A percentile compares a stretch with the other conserved stretches of the same genome.
phyloP scores from a whole-genome alignment of 2,113 vertebrate genomes.

The Phyllopteryx taeniolatus region DNA sequence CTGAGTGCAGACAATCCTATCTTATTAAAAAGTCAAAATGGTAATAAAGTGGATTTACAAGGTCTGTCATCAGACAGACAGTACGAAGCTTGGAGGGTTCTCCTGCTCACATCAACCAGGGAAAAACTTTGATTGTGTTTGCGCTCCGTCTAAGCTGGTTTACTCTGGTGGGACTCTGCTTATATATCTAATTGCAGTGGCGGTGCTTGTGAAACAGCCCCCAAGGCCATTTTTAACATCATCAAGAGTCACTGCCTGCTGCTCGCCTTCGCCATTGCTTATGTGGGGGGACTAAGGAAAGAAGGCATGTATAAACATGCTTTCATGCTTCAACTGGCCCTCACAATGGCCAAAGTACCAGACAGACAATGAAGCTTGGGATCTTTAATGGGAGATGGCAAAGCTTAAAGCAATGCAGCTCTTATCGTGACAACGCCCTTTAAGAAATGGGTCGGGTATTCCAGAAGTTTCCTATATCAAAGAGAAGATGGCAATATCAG shows the following conservation, averaged over 20 bases:
- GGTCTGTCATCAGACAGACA: not conserved
- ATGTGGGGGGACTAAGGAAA: constrained; percentile 1
- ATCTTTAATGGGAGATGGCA: not conserved
- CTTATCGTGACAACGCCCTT: not conserved
- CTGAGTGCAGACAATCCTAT: not conserved
- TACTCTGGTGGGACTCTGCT: constrained; percentile 1
- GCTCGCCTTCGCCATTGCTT: constrained; percentile 6
- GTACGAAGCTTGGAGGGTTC: not conserved
- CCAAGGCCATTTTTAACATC: not conserved
- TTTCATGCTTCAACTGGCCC: not conserved
- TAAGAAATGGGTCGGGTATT: not conserved
- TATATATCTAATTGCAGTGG: constrained; percentile 7
- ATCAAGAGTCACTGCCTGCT: constrained; percentile 16
- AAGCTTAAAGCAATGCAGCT: not conserved
- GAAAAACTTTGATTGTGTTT: not conserved
- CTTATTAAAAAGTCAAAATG: not conserved
- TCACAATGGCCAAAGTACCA: not conserved
- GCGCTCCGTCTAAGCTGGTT: constrained; percentile 8
- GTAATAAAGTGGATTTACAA: not conserved
- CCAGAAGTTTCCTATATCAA: not conserved
- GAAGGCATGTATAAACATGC: not conserved
- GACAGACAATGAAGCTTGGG: not conserved
- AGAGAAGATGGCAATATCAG: not conserved
- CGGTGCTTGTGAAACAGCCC: constrained; percentile 6
- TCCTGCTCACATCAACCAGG: not conserved